Percentiles rank a stretch among this genome's conserved stretches.
phyloP scores from a whole-genome alignment of 1,140 invertebrate species.

The Lepidurus arcticus region DNA sequence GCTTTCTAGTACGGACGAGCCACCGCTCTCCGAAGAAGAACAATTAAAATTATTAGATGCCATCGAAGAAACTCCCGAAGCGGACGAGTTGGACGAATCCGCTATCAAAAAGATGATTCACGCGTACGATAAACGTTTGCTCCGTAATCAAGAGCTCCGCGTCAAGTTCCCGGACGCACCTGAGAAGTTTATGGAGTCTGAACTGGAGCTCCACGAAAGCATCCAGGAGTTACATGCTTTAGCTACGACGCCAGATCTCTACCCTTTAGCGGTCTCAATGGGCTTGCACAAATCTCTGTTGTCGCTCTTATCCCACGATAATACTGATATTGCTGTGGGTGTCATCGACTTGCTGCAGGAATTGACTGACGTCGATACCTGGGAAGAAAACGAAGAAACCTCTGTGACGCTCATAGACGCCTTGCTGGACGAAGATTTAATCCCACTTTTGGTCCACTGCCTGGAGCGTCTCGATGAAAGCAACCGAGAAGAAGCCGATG shows the following conservation, averaged over 20 bases:
- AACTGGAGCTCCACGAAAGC: slow-evolving; percentile 87
- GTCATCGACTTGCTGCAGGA: slow-evolving; percentile 81
- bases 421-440: slow-evolving; percentile 79
- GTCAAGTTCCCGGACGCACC: slow-evolving; percentile 97
- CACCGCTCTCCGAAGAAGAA: not conserved
- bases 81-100: slow-evolving; percentile 76
- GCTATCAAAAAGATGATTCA: slow-evolving; percentile 81
- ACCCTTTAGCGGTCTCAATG: slow-evolving; percentile 83
- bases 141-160: slow-evolving; percentile 95
- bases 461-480: slow-evolving; percentile 87
- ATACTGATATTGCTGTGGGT: slow-evolving; percentile 84
- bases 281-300: slow-evolving; percentile 83
- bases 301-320: slow-evolving; percentile 91
- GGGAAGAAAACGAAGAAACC: slow-evolving; percentile 82
- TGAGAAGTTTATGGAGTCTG: slow-evolving; percentile 99
- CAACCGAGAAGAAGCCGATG: slow-evolving; percentile 91
- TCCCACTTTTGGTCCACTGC: slow-evolving; percentile 87
- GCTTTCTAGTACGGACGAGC: not conserved
- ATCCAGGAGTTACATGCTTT: slow-evolving; percentile 90
- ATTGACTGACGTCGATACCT: slow-evolving; percentile 90
- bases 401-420: slow-evolving; percentile 69
- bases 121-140: slow-evolving; percentile 86
- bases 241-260: slow-evolving; percentile 91
- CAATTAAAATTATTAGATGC: slow-evolving; percentile 23
- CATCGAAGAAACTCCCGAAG: slow-evolving; percentile 44